These are phyloP conservation scores for Macaria notata DNA, from an alignment of 2,888 invertebrate genomes.

Conservation along the genomic window DNA sequence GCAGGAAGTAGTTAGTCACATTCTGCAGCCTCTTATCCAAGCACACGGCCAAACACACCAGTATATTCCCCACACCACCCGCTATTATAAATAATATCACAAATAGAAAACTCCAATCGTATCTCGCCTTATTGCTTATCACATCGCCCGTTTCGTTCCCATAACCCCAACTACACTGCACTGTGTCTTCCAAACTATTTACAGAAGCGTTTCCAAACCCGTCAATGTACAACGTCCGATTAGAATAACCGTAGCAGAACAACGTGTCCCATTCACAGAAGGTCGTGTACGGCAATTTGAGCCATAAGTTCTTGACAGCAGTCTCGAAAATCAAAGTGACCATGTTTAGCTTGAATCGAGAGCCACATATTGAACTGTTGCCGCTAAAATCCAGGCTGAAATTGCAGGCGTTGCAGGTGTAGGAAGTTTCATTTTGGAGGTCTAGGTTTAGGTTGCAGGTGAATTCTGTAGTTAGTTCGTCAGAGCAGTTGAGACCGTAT, in stretches of 20 bases:
- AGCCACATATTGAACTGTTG: slow-evolving; percentile 64
- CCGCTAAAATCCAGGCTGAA: slow-evolving; percentile 50
- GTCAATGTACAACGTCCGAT: slow-evolving; percentile 67
- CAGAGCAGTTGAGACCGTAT: slow-evolving; percentile 56
- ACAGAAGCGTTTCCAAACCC: slow-evolving; percentile 44
- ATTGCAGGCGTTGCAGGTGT: slow-evolving; percentile 63
- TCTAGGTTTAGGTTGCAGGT: slow-evolving; percentile 67
- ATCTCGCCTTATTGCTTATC: slow-evolving; percentile 54
- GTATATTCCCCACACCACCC: slow-evolving; percentile 94
- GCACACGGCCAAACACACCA: slow-evolving; percentile 96
- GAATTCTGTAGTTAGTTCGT: slow-evolving; percentile 46
- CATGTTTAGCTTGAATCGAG: slow-evolving; percentile 70
- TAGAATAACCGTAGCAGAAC: slow-evolving; percentile 57
- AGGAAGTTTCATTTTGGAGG: slow-evolving; percentile 74
- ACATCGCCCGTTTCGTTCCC: slow-evolving; percentile 51
- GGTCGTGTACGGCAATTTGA: slow-evolving; percentile 58
- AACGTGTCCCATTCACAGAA: slow-evolving; percentile 62
- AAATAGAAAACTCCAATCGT: slow-evolving; percentile 93
- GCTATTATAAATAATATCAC: slow-evolving; percentile 93
- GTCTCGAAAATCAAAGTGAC: slow-evolving; percentile 65
- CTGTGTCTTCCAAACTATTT: slow-evolving; percentile 48
- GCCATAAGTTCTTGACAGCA: slow-evolving; percentile 68
- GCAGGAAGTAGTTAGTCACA: slow-evolving; percentile 97
- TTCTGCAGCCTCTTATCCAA: slow-evolving; percentile 95
- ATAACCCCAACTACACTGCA: slow-evolving; percentile 67